A percentile compares a stretch with the other conserved stretches of the same genome.
Conservation (phyloP, 2,888 invertebrate genomes). For the Acrobasis repandana region DNA sequence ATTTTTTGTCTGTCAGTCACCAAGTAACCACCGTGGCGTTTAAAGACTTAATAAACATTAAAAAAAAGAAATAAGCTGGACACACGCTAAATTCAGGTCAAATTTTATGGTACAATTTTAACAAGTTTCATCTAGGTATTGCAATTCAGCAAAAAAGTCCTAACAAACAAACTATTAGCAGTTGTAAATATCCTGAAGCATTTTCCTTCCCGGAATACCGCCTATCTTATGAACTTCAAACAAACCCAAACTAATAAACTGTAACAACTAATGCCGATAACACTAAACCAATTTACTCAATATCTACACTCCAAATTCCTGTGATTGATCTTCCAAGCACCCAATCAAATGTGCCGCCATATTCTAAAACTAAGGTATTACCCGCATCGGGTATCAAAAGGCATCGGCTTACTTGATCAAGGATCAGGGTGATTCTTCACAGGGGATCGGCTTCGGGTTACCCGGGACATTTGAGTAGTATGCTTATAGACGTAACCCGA, state of each 20-base stretch:
- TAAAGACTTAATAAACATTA: no score
- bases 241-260: neutral
- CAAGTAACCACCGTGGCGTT: no score
- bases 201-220: no score
- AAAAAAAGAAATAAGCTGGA: no score
- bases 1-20: no score
- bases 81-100: no score
- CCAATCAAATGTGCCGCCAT: constrained; percentile 16
- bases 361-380: constrained; percentile 20
- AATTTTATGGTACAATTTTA: no score
- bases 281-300: neutral
- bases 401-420: constrained; percentile 23
- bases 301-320: neutral
- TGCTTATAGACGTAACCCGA: constrained; percentile 44
- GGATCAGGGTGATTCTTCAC: constrained; percentile 28
- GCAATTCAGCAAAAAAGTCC: no score
- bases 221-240: neutral
- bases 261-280: neutral
- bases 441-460: constrained; percentile 38
- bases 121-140: no score
- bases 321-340: neutral
- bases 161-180: no score
- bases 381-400: constrained; percentile 16
- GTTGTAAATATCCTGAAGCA: no score
- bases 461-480: constrained; percentile 42